phyloP scores from a whole-genome alignment of 2,797 vertebrate species.

The Chromis chromis region DNA sequence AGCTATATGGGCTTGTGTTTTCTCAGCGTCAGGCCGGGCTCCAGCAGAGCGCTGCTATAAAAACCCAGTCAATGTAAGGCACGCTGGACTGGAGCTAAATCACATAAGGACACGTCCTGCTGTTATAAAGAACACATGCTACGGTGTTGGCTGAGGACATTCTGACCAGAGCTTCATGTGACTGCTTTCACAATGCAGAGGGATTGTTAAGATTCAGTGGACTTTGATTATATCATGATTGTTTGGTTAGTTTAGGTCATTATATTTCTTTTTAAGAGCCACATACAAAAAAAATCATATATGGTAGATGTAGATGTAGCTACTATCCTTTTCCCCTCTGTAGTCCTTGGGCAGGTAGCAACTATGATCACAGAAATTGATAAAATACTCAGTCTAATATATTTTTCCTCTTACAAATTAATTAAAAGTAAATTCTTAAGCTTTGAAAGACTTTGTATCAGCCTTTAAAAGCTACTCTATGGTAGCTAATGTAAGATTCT shows the following conservation, averaged over 20 bases:
- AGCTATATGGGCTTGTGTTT: conserved; percentile 51
- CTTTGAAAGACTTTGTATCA: too few relatives aligned
- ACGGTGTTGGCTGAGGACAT: background rate
- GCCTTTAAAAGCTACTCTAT: too few relatives aligned
- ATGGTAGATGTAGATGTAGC: too few relatives aligned
- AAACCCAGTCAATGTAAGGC: conserved; percentile 51
- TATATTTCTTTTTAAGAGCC: background rate
- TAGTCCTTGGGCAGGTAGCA: too few relatives aligned
- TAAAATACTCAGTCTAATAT: too few relatives aligned
- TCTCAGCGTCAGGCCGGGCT: conserved; percentile 46
- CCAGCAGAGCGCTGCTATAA: conserved; percentile 41
- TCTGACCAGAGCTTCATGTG: conserved; percentile 16
- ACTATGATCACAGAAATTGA: too few relatives aligned
- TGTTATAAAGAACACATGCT: conserved; percentile 26
- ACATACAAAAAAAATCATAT: background rate
- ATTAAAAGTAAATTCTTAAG: too few relatives aligned
- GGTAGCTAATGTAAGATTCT: too few relatives aligned
- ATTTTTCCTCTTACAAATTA: too few relatives aligned
- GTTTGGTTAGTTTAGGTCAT: background rate
- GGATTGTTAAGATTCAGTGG: background rate
- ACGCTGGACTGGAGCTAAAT: conserved; percentile 36
- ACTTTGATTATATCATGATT: background rate
- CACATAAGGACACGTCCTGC: conserved; percentile 26
- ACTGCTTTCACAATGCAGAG: background rate
- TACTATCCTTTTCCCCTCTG: too few relatives aligned